These are phyloP conservation scores for Trochalopteron elliotii DNA, from an alignment of 2,113 vertebrate species.

Conservation along the genomic window DNA sequence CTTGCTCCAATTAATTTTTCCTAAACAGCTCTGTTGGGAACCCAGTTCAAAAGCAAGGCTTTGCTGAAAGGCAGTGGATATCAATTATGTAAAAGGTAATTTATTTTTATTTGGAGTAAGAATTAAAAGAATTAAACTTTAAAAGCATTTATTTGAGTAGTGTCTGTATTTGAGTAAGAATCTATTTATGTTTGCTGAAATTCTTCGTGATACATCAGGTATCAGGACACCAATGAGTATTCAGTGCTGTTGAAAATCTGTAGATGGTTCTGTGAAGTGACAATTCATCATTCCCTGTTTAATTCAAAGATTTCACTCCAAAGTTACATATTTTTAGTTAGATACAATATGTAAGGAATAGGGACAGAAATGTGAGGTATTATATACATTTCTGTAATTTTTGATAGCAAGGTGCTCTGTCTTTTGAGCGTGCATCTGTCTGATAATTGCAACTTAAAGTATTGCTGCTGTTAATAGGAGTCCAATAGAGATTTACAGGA, in stretches of 20 bases:
- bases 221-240: neutral
- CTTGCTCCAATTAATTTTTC: neutral
- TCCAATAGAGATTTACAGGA: neutral
- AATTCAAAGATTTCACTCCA: neutral
- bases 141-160: neutral
- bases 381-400: neutral
- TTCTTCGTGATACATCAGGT: neutral
- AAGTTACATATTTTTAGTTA: neutral
- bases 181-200: rapidly evolving
- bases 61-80: neutral
- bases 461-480: neutral
- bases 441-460: neutral
- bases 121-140: neutral
- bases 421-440: neutral
- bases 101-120: neutral
- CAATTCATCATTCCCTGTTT: neutral
- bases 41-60: neutral
- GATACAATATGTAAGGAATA: neutral
- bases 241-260: neutral
- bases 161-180: neutral
- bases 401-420: neutral
- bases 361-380: neutral
- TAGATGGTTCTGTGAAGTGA: neutral
- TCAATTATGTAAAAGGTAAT: neutral
- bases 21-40: neutral